Evolutionary conservation across 2,113 vertebrate genomes (phyloP).

Genomic region (Xiphias gladius): DNA sequence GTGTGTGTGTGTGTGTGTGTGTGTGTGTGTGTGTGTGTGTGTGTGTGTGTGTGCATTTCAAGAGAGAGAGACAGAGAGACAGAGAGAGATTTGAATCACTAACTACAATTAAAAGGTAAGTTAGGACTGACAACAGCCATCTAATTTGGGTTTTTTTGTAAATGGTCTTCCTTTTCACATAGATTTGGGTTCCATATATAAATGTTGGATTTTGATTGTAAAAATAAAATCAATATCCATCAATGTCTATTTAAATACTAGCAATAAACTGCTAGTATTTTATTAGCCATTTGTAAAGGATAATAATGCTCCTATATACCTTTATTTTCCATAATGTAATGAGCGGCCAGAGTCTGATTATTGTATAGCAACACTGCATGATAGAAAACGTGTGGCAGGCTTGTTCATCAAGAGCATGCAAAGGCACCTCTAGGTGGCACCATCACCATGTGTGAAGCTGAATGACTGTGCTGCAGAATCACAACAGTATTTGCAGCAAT

Average conservation of each 20-base stretch:
- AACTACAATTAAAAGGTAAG: conserved; percentile 29
- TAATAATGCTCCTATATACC: not conserved
- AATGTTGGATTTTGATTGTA: not conserved
- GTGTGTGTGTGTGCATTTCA: not conserved
- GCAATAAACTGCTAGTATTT: not conserved
- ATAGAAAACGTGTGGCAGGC: not conserved
- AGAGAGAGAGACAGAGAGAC: too few species aligned
- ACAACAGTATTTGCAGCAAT: conserved; percentile 30
- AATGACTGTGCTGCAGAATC: conserved; percentile 32
- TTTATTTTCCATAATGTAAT: not conserved
- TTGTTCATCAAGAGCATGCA: conserved; percentile 61
- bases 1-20: not conserved
- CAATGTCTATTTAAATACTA: not conserved
- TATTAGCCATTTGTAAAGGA: not conserved
- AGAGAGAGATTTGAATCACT: conserved; percentile 5
- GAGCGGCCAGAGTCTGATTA: not conserved
- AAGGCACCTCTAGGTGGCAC: conserved; percentile 80
- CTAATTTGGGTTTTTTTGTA: too few species aligned
- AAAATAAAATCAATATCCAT: conserved; percentile 5
- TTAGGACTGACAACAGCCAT: conserved; percentile 16
- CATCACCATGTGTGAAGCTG: conserved; percentile 64
- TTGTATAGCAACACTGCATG: not conserved
- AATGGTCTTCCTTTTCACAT: too few species aligned
- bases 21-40: not conserved
- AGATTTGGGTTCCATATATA: not conserved